These are phyloP conservation scores for Aplysia californica DNA, from an alignment of 1,140 invertebrate genomes.

Conservation along the genomic window DNA sequence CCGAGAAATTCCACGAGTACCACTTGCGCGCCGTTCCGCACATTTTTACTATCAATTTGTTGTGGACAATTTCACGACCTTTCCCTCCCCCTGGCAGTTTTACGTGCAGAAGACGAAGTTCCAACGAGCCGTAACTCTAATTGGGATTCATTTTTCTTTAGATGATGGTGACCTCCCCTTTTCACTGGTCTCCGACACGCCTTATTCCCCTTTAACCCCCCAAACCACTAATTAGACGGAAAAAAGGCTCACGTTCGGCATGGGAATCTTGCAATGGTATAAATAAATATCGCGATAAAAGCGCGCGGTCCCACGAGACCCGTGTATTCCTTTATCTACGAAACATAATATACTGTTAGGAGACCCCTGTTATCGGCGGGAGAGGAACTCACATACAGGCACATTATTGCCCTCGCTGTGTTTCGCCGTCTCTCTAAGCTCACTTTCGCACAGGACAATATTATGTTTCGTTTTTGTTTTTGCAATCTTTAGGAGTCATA, in stretches of 20 bases:
- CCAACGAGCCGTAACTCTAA: constrained; percentile 17
- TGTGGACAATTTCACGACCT: constrained; percentile 4
- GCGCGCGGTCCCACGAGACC: no score
- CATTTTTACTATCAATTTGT: constrained; percentile 11
- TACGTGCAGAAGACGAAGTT: not conserved
- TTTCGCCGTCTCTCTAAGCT: no score
- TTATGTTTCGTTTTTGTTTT: no score
- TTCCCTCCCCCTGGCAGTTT: constrained; percentile 8
- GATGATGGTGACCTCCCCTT: constrained; percentile 1
- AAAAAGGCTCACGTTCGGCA: not conserved
- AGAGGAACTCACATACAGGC: no score
- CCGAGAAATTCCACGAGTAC: no score
- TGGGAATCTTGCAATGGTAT: constrained; percentile 7
- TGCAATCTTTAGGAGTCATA: no score
- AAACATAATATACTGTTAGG: no score
- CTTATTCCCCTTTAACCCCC: constrained; percentile 1
- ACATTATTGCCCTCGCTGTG: no score
- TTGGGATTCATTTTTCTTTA: constrained; percentile 14
- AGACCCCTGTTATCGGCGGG: no score
- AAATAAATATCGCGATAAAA: not conserved
- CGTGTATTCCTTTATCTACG: no score
- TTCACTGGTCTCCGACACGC: not conserved
- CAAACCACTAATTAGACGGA: not conserved
- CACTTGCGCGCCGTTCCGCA: not conserved
- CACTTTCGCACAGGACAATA: no score